phyloP scores from a whole-genome alignment of 1,140 invertebrate species.

The Forficula auricularia region DNA sequence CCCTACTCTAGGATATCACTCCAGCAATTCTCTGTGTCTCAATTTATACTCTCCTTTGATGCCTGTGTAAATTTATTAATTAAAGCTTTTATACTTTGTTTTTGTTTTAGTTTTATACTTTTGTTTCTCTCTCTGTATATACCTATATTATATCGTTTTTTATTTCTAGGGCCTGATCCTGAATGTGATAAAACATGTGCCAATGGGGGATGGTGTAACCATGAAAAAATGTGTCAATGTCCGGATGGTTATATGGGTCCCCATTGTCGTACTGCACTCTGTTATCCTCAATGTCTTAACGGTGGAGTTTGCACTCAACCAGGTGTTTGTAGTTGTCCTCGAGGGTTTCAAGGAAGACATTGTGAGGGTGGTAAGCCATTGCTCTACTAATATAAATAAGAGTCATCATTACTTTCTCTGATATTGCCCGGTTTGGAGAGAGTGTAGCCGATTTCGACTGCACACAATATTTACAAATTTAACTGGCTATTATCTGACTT shows the following conservation, averaged over 20 bases:
- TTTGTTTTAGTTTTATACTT: no score
- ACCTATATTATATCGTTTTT: background rate
- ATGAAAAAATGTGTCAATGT: constrained; percentile 67
- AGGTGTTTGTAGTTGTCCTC: constrained; percentile 66
- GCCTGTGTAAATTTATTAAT: no score
- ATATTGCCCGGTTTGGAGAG: no score
- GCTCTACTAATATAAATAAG: no score
- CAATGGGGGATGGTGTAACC: constrained; percentile 64
- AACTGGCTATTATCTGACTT: no score
- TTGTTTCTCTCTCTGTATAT: background rate
- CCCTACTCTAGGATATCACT: no score
- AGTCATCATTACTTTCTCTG: no score
- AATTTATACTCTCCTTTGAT: no score
- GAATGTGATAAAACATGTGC: constrained; percentile 73
- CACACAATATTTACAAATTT: no score
- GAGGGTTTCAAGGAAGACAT: constrained; percentile 75
- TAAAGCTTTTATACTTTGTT: no score
- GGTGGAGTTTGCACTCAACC: constrained; percentile 78
- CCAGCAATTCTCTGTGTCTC: no score
- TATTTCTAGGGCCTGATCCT: constrained; percentile 54
- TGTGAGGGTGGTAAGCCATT: constrained; percentile 66
- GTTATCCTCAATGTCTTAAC: constrained; percentile 84
- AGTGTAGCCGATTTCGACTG: no score
- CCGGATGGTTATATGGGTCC: constrained; percentile 77
- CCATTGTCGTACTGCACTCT: constrained; percentile 70